Conservation (phyloP, 2,113 vertebrate species). For the Dicrurus megarhynchus region DNA sequence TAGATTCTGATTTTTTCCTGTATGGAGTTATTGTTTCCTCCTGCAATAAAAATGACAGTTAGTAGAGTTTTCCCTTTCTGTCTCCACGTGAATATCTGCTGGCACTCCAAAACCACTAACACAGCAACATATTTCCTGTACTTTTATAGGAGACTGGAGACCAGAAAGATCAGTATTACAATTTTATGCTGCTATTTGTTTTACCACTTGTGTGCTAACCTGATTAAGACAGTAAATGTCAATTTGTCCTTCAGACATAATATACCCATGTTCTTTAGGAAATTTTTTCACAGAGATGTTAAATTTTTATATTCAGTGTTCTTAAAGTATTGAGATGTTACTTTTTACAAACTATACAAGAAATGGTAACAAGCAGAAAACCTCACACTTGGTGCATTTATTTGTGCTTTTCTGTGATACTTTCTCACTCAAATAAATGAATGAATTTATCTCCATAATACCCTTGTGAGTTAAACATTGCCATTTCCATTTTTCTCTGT, state of each 20-base stretch:
- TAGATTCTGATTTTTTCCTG: not conserved
- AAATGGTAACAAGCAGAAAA: not conserved
- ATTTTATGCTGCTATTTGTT: slow-evolving; percentile 42
- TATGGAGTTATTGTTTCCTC: not conserved
- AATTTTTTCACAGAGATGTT: not conserved
- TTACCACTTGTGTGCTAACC: slow-evolving; percentile 18
- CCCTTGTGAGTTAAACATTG: not conserved
- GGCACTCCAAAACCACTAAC: slow-evolving; percentile 16
- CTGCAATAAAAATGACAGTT: slow-evolving; percentile 25
- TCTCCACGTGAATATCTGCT: not conserved
- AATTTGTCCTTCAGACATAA: slow-evolving; percentile 34
- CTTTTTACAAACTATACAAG: not conserved
- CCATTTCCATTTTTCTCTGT: not conserved
- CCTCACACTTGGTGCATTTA: not conserved
- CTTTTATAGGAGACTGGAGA: slow-evolving; percentile 37
- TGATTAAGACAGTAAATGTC: not conserved
- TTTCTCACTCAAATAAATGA: not conserved
- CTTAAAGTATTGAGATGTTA: not conserved
- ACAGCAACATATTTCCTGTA: not conserved
- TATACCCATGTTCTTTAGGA: not conserved
- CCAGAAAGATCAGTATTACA: slow-evolving; percentile 7
- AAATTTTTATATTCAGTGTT: not conserved
- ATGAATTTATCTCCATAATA: not conserved
- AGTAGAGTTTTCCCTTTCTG: not conserved
- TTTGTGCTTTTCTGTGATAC: not conserved